A percentile compares a stretch with the other conserved stretches of the same genome.
These are phyloP conservation scores for Agonopterix heracliana DNA, from an alignment of 2,888 invertebrate genomes.

Conservation along the genomic window DNA sequence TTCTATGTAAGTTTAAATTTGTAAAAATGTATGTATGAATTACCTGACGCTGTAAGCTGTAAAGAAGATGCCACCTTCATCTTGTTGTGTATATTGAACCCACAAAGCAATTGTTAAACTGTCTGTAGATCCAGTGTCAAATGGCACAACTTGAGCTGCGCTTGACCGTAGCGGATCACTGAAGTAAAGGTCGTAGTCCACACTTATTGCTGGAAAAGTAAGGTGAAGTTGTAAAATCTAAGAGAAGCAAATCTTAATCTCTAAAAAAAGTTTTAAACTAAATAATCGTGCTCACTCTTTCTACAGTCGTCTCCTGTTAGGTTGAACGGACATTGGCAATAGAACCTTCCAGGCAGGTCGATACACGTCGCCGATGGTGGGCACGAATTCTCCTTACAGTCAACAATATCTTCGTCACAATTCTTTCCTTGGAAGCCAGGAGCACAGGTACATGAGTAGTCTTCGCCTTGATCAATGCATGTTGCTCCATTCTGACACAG, in stretches of 20 bases:
- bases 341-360: constrained; percentile 92
- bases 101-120: constrained; percentile 95
- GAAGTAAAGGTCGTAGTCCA: constrained; percentile 98
- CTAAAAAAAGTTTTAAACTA: neutral
- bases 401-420: constrained; percentile 92
- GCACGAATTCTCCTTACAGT: constrained; percentile 95
- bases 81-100: constrained; percentile 95
- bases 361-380: constrained; percentile 95
- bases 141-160: constrained; percentile 95
- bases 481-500: constrained; percentile 96
- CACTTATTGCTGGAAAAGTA: constrained; percentile 87
- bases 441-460: constrained; percentile 91
- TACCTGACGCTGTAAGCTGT: constrained; percentile 93
- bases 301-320: constrained; percentile 97
- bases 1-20: neutral
- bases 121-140: constrained; percentile 84
- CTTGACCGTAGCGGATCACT: constrained; percentile 93
- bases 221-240: constrained; percentile 10
- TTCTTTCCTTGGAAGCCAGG: constrained; percentile 87
- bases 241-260: neutral
- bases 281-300: constrained; percentile 82
- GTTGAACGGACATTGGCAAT: constrained; percentile 98
- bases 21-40: constrained; percentile 3
- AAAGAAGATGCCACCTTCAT: constrained; percentile 95
- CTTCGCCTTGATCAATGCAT: constrained; percentile 90